A percentile compares a stretch with the other conserved stretches of the same genome.
These are phyloP conservation scores for Himalopsyche anomala DNA, from an alignment of 2,888 invertebrate species.

Conservation along the genomic window DNA sequence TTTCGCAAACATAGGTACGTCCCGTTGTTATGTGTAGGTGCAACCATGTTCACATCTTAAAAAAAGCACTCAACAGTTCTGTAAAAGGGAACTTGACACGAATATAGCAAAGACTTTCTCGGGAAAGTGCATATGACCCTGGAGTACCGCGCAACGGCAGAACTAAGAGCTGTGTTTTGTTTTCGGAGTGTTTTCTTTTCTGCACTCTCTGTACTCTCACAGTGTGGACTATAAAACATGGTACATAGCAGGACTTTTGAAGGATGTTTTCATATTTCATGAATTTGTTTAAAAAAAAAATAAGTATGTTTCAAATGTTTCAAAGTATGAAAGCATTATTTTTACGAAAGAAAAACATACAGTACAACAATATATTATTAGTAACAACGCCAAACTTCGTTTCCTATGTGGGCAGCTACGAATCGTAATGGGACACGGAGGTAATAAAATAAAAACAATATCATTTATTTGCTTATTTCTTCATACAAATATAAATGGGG, in stretches of 20 bases:
- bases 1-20: too few relatives aligned
- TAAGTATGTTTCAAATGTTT: too few relatives aligned
- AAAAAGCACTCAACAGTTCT: constrained; percentile 41
- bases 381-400: too few relatives aligned
- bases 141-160: constrained; percentile 7
- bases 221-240: neutral
- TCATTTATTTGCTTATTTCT: too few relatives aligned
- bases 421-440: too few relatives aligned
- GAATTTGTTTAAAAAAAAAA: too few relatives aligned
- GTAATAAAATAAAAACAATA: too few relatives aligned
- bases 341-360: too few relatives aligned
- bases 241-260: neutral
- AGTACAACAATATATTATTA: too few relatives aligned
- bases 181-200: constrained; percentile 32
- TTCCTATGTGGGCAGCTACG: too few relatives aligned
- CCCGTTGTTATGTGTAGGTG: neutral
- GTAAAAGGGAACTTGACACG: constrained; percentile 50
- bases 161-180: constrained; percentile 4
- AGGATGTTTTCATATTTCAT: neutral
- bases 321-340: too few relatives aligned
- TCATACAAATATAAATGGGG: too few relatives aligned
- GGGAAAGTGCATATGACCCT: constrained; percentile 48
- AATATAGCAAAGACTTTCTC: constrained; percentile 48
- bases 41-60: constrained; percentile 19
- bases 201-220: neutral